phyloP scores from a whole-genome alignment of 2,113 vertebrate genomes.

The Lethenteron reissneri region DNA sequence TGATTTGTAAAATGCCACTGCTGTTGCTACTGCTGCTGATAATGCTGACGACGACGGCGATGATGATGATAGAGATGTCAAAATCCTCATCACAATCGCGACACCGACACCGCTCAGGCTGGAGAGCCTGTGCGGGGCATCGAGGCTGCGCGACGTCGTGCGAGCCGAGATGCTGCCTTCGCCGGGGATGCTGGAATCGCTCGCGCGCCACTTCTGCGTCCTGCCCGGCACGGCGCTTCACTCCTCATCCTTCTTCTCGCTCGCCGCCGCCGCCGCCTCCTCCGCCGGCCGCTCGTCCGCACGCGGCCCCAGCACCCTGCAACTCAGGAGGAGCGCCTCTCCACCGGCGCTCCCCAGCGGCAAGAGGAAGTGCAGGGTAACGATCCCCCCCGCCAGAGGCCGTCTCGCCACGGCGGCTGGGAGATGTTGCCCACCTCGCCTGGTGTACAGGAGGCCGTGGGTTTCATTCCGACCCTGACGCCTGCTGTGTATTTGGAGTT shows the following conservation, averaged over 20 bases:
- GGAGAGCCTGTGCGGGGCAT: constrained; percentile 21
- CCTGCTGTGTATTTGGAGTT: too few species aligned
- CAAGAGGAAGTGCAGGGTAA: constrained; percentile 18
- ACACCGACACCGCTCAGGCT: constrained; percentile 21
- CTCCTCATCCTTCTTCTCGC: neutral
- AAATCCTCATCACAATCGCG: neutral
- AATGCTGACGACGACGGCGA: neutral
- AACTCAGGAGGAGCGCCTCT: constrained; percentile 19
- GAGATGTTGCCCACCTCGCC: too few species aligned
- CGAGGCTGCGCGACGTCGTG: constrained; percentile 24
- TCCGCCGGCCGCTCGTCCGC: neutral
- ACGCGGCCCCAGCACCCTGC: accelerated
- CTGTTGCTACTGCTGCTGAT: neutral
- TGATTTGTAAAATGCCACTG: neutral
- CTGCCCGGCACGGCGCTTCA: constrained; percentile 12
- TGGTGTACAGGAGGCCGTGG: too few species aligned
- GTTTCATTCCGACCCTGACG: too few species aligned
- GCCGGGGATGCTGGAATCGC: constrained; percentile 28
- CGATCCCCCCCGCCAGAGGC: too few species aligned
- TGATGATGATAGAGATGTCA: neutral
- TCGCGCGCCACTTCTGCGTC: constrained; percentile 27
- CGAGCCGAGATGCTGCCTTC: constrained; percentile 33
- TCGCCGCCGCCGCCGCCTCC: neutral
- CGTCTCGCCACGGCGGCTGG: too few species aligned
- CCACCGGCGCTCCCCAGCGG: constrained; percentile 19